Evolutionary conservation across 2,888 invertebrate genomes (phyloP).

Genomic region (Athalia rosae): DNA sequence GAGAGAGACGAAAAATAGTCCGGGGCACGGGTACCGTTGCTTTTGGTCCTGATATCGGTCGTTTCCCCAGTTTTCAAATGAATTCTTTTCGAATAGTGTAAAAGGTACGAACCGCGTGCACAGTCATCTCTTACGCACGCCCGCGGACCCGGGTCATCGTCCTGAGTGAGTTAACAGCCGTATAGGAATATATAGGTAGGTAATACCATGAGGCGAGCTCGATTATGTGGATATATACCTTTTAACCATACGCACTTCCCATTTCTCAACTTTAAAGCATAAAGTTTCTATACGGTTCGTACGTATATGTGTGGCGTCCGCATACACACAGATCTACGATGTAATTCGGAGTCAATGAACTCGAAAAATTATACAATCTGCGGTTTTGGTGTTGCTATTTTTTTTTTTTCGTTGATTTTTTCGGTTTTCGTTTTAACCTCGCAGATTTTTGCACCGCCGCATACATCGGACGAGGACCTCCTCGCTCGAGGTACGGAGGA

Average conservation of each 20-base stretch:
- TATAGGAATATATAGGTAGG: not conserved
- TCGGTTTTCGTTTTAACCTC: no score
- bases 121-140: constrained; percentile 43
- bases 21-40: constrained; percentile 14
- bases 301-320: no score
- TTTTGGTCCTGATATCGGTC: not conserved
- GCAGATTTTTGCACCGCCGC: no score
- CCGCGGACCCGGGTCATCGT: constrained; percentile 60
- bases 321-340: no score
- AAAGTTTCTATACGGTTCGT: no score
- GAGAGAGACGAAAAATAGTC: not conserved
- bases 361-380: no score
- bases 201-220: not conserved
- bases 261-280: no score
- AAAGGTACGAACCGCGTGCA: constrained; percentile 11
- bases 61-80: constrained; percentile 39
- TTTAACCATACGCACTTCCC: not conserved
- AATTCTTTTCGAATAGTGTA: constrained; percentile 16
- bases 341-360: no score
- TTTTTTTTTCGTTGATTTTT: no score
- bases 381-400: no score
- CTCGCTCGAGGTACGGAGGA: no score
- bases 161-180: constrained; percentile 49
- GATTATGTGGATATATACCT: not conserved
- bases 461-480: no score